These are phyloP conservation scores for Prinia subflava DNA, from an alignment of 2,113 vertebrate species.

Conservation along the genomic window DNA sequence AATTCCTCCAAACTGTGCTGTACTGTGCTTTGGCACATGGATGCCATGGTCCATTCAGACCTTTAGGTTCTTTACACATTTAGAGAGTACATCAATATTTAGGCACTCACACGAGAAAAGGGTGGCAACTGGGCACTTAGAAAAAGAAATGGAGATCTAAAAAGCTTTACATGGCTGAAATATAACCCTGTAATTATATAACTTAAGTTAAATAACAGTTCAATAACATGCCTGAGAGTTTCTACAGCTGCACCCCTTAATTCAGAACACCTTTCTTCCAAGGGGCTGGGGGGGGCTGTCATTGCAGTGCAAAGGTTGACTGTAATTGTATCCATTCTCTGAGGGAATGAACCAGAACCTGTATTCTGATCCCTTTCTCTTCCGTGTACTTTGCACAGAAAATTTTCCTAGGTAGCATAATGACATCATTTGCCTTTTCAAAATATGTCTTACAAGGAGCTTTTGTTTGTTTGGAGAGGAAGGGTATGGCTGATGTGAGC, in stretches of 20 bases:
- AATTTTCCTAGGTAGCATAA: not conserved
- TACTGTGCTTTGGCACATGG: not conserved
- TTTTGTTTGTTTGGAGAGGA: conserved; percentile 14
- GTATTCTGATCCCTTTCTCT: not conserved
- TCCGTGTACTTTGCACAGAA: not conserved
- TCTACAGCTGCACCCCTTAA: not conserved
- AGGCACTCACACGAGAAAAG: not conserved
- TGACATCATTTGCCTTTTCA: not conserved
- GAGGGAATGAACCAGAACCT: not conserved
- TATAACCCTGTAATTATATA: not conserved
- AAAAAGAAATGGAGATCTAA: not conserved
- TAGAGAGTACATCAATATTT: not conserved
- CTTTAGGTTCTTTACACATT: not conserved
- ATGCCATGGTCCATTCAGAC: not conserved
- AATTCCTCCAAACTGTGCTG: not conserved
- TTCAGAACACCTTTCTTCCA: not conserved
- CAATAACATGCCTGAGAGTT: not conserved
- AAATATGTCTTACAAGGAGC: not conserved
- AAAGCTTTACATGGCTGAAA: not conserved
- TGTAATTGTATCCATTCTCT: not conserved
- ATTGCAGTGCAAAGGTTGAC: not conserved
- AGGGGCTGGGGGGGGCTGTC: not conserved
- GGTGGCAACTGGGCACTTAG: not conserved
- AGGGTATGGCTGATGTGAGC: not conserved
- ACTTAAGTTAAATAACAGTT: not conserved